Base-by-base conservation (phyloP, 2,113 vertebrate species). In the Phodopus roborovskii region DNA sequence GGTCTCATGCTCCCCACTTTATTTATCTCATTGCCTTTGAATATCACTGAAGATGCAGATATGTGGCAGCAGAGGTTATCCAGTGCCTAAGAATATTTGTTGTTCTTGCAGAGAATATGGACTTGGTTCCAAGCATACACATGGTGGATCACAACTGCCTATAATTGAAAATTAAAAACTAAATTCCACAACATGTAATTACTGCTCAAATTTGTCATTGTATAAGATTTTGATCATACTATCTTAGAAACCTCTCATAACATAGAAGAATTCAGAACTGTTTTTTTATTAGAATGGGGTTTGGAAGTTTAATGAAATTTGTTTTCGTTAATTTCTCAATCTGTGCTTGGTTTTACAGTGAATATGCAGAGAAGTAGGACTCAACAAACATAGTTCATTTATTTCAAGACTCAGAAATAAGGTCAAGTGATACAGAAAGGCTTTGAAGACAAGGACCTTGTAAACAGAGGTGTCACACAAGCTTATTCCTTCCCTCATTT, bases 361-460 rank as follows among this genome's bases (percentile, higher is more conserved):
- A 92, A 50, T 26, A 75, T 36, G 58, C 2, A 75, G 28, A 92
- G 20, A 8, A 33, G 13, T 2, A 88, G 17, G 3, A 71, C 10
- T 94, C 45, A 90, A 77, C 7, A 26, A 92, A 64, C 19, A 68
- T 92, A 83, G 24, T 64, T 94, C 20, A 93, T 96, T 96, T 79
- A 64, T 89, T 90, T 95, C 56, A 92, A 73, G 70, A 77, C 82
- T 56, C 88, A 5, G 48, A 85, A 92, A 96, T 11, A 81, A 70
- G 20, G 30, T 91, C 19, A 81, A 88, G 71, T 85, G 88, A 91
- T 64, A 95, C 33, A 50, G 74, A 90, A 28, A 6, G 20, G 4
- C 19, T 53, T 92, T 88, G 36, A 82, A 82, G 9, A 90, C 68
- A 16, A 89, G 15, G 39, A 28, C 68, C 53, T 24, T 85, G 24